Evolutionary conservation across 2,113 vertebrate genomes (phyloP).

Genomic region (Gavia stellata): DNA sequence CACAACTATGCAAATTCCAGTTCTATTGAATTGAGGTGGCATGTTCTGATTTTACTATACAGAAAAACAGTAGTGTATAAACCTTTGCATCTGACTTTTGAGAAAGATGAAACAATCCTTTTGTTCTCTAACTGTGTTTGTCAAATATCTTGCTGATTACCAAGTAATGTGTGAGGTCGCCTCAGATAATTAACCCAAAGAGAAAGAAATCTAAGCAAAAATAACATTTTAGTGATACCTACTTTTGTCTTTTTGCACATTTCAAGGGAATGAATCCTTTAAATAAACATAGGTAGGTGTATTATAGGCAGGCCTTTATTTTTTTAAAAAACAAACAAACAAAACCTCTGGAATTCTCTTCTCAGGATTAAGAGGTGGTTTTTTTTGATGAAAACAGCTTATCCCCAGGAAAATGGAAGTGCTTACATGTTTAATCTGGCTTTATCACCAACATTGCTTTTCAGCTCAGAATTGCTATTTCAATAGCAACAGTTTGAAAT

Average conservation of each 20-base stretch:
- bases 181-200: background rate
- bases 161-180: rapidly evolving
- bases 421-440: background rate
- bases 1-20: background rate
- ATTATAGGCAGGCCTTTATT: background rate
- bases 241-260: background rate
- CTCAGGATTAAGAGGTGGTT: background rate
- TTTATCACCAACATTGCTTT: background rate
- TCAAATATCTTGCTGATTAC: background rate
- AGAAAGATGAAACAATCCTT: background rate
- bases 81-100: background rate
- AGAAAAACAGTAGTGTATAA: background rate
- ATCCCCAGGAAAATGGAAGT: background rate
- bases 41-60: background rate
- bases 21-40: background rate
- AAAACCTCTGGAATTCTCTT: background rate
- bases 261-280: background rate
- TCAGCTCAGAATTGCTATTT: background rate
- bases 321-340: background rate
- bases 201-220: background rate
- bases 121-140: background rate
- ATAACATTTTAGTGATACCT: background rate
- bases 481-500: background rate
- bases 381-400: background rate
- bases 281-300: background rate